phyloP scores from a whole-genome alignment of 1,140 invertebrate genomes.

The Drosophila orosa region DNA sequence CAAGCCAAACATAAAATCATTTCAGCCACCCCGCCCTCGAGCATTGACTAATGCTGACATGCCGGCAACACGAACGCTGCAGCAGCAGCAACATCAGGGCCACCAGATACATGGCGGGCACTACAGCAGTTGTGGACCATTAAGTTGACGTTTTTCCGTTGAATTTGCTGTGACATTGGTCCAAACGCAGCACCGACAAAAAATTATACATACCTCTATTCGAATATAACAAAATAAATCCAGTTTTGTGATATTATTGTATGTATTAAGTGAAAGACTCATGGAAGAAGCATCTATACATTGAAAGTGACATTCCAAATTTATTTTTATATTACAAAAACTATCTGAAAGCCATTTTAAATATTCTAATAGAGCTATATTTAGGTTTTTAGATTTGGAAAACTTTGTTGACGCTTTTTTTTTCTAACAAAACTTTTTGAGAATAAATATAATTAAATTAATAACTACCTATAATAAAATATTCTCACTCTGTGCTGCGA shows the following conservation, averaged over 20 bases:
- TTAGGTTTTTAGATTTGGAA: too few species aligned
- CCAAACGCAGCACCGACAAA: constrained; percentile 3
- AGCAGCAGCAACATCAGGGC: constrained; percentile 20
- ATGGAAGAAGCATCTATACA: background rate
- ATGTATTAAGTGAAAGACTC: background rate
- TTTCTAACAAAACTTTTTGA: background rate
- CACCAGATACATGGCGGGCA: constrained; percentile 29
- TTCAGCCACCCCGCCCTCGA: constrained; percentile 27
- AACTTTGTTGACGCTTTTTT: too few species aligned
- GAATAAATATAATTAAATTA: background rate
- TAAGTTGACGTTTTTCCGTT: constrained; percentile 60
- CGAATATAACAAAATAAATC: background rate
- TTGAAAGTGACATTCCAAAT: background rate
- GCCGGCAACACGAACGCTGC: constrained; percentile 19
- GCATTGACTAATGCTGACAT: constrained; percentile 56
- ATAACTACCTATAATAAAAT: background rate
- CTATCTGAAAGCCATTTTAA: background rate
- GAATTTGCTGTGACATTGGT: constrained; percentile 48
- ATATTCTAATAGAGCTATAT: too few species aligned
- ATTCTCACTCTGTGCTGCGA: background rate
- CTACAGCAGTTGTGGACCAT: constrained; percentile 52
- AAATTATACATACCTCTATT: background rate
- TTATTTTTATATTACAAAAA: too few species aligned
- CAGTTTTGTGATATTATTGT: background rate
- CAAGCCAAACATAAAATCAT: constrained; percentile 69